Conservation (phyloP, 2,113 vertebrate species). For the Corythoichthys haematopterus region DNA sequence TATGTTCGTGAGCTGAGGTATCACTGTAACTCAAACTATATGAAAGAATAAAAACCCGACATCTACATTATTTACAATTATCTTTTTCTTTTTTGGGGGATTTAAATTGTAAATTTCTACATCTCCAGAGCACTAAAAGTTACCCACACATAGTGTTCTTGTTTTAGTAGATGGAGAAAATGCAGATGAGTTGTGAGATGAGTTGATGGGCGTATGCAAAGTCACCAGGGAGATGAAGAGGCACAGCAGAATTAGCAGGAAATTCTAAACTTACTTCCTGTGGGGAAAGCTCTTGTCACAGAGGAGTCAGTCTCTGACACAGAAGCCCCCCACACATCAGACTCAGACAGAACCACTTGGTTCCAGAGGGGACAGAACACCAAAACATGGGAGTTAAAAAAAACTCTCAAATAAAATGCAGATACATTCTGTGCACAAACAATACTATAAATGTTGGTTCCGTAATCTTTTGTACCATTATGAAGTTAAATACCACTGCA, state of each 20-base stretch:
- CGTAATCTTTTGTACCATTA: background rate
- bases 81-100: constrained; percentile 2
- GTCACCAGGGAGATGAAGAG: constrained; percentile 39
- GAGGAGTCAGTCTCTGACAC: constrained; percentile 79
- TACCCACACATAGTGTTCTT: constrained; percentile 19
- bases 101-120: constrained; percentile 42
- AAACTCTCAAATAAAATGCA: constrained; percentile 1
- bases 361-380: constrained; percentile 56
- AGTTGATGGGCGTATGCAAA: constrained; percentile 10
- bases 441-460: background rate
- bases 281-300: constrained; percentile 83
- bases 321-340: constrained; percentile 88
- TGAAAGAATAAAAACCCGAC: constrained; percentile 8
- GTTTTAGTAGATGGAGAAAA: background rate
- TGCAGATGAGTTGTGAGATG: background rate
- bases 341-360: constrained; percentile 82
- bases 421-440: background rate
- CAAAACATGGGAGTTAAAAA: constrained; percentile 11
- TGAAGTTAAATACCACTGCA: background rate
- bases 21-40: background rate
- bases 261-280: constrained; percentile 87
- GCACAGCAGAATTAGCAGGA: constrained; percentile 32
- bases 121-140: constrained; percentile 10
- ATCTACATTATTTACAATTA: background rate
- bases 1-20: too few relatives aligned